A percentile compares a stretch with the other conserved stretches of the same genome.
Evolutionary conservation across 2,797 vertebrate species (phyloP).

Genomic region (Megalops cyprinoides): DNA sequence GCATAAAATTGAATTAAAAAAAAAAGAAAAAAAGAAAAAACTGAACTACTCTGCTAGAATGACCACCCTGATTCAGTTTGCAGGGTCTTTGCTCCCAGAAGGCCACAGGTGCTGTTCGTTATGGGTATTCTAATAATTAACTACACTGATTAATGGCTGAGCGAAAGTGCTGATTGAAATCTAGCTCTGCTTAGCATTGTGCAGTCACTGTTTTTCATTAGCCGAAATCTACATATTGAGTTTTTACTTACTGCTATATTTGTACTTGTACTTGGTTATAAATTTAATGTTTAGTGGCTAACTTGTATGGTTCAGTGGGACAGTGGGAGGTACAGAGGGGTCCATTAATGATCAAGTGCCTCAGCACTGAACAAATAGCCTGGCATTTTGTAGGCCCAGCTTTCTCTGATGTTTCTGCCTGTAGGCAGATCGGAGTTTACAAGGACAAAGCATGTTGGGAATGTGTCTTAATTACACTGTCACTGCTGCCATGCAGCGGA

Average conservation of each 20-base stretch:
- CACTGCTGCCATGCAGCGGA: constrained; percentile 14
- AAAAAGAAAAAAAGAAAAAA: too few relatives aligned
- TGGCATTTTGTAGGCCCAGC: neutral
- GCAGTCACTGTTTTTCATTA: too few relatives aligned
- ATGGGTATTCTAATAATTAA: neutral
- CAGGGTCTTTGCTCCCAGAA: neutral
- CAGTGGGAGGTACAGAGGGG: too few relatives aligned
- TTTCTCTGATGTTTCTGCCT: constrained; percentile 42
- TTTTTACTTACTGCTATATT: too few relatives aligned
- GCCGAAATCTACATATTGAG: too few relatives aligned
- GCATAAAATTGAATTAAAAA: too few relatives aligned
- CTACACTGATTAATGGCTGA: neutral
- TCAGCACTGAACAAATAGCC: neutral
- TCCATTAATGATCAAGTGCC: neutral
- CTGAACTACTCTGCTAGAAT: too few relatives aligned
- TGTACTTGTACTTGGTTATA: too few relatives aligned
- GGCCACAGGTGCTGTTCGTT: neutral
- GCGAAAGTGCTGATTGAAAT: neutral
- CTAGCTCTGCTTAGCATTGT: neutral
- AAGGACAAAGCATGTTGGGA: constrained; percentile 46
- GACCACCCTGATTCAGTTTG: too few relatives aligned
- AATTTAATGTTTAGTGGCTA: too few relatives aligned
- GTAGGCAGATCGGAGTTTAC: constrained; percentile 39
- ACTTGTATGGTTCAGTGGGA: neutral
- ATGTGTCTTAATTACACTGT: constrained; percentile 52